phyloP scores from a whole-genome alignment of 2,113 vertebrate genomes.

The Recurvirostra avosetta region DNA sequence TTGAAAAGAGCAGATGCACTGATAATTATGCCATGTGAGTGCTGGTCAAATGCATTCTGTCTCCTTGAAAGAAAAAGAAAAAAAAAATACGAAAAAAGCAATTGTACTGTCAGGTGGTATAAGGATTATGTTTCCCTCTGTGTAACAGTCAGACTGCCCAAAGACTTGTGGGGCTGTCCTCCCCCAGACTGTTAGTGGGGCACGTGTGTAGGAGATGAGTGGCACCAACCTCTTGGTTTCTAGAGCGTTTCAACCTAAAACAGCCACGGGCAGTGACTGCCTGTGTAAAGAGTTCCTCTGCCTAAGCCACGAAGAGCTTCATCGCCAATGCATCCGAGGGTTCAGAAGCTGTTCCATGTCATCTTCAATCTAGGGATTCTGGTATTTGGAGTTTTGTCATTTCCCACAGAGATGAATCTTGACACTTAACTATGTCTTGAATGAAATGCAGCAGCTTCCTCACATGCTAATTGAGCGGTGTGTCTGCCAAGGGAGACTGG shows the following conservation, averaged over 20 bases:
- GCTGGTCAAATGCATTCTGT: not conserved
- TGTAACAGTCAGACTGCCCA: too few relatives aligned
- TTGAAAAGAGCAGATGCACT: not conserved
- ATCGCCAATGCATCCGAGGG: not conserved
- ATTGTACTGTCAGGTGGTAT: not conserved
- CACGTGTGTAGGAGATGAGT: not conserved
- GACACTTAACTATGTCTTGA: constrained; percentile 14
- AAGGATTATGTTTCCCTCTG: not conserved
- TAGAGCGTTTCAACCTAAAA: not conserved
- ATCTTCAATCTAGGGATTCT: not conserved
- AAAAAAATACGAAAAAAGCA: not conserved
- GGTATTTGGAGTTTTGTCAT: not conserved
- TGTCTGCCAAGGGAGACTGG: constrained; percentile 35
- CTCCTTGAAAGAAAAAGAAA: not conserved
- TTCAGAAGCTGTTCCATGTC: not conserved
- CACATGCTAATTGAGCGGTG: not conserved
- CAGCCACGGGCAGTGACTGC: fast-evolving
- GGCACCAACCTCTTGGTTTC: not conserved
- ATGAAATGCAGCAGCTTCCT: constrained; percentile 22
- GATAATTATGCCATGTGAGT: not conserved
- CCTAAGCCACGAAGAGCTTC: not conserved
- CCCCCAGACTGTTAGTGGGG: not conserved
- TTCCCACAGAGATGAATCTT: constrained; percentile 10
- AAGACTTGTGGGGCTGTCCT: not conserved
- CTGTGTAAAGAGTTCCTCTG: not conserved